Conservation (phyloP, 2,888 invertebrate species). For the Ochropleura leucogaster region DNA sequence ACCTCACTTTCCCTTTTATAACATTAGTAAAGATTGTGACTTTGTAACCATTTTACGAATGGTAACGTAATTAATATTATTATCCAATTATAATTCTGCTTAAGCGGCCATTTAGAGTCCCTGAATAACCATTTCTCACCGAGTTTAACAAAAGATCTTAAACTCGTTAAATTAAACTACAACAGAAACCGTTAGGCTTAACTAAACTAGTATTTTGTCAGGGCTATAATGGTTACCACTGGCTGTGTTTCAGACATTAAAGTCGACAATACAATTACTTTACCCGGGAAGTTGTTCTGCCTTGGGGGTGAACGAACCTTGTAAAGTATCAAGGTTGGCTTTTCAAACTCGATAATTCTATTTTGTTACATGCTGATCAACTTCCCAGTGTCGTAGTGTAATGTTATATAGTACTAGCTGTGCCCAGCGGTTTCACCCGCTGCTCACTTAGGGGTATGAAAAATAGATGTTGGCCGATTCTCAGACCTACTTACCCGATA, state of each 20-base stretch:
- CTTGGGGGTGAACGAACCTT: constrained; percentile 2
- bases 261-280: constrained; percentile 28
- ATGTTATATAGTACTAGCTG: no score
- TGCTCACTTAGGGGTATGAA: no score
- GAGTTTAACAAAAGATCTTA: constrained; percentile 17
- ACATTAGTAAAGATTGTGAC: no score
- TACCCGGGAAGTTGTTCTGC: constrained; percentile 4
- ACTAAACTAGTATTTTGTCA: constrained; percentile 26
- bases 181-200: constrained; percentile 22
- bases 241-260: constrained; percentile 22
- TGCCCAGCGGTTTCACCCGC: no score
- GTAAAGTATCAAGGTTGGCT: background rate
- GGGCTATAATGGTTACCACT: constrained; percentile 15
- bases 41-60: no score
- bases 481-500: no score
- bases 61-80: no score
- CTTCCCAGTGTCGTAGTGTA: no score
- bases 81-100: no score
- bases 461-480: no score
- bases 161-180: constrained; percentile 11
- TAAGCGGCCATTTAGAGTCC: no score
- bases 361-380: background rate
- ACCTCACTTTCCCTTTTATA: no score
- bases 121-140: background rate
- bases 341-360: background rate